These are phyloP conservation scores for Nemoura dubitans DNA, from an alignment of 2,888 invertebrate genomes.

Conservation along the genomic window DNA sequence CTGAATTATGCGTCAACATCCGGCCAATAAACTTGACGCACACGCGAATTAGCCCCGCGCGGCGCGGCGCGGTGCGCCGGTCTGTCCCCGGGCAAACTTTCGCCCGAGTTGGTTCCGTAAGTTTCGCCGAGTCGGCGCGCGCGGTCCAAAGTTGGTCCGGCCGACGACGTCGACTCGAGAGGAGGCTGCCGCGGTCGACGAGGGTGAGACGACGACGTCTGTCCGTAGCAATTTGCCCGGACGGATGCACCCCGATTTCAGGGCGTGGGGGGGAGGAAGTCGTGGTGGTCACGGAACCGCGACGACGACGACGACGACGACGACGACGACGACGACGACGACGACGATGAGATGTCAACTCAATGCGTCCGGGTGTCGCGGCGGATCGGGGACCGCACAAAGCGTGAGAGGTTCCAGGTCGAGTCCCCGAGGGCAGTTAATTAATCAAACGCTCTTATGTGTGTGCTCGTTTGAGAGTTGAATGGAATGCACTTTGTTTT, in stretches of 20 bases:
- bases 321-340: not conserved
- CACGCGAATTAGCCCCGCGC: not conserved
- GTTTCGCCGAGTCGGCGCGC: not conserved
- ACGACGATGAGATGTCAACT: not conserved
- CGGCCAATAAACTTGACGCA: not conserved
- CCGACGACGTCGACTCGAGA: too few species aligned
- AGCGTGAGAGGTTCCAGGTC: too few species aligned
- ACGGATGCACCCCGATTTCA: not conserved
- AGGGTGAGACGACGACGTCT: not conserved
- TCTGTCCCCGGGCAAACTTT: not conserved
- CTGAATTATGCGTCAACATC: not conserved
- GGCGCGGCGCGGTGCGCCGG: too few species aligned
- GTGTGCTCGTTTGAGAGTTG: too few species aligned
- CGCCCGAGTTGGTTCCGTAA: not conserved
- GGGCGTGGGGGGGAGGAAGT: not conserved
- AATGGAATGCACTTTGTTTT: not conserved
- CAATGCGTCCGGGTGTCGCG: not conserved
- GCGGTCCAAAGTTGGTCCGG: not conserved
- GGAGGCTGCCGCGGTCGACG: not conserved
- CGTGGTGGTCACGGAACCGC: not conserved
- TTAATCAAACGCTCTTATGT: too few species aligned
- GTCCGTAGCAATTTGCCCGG: conserved; percentile 22
- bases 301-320: not conserved
- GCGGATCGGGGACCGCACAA: too few species aligned
- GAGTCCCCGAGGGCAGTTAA: too few species aligned